These are phyloP conservation scores for Pteropus alecto DNA, from an alignment of 2,113 vertebrate genomes.

Conservation along the genomic window DNA sequence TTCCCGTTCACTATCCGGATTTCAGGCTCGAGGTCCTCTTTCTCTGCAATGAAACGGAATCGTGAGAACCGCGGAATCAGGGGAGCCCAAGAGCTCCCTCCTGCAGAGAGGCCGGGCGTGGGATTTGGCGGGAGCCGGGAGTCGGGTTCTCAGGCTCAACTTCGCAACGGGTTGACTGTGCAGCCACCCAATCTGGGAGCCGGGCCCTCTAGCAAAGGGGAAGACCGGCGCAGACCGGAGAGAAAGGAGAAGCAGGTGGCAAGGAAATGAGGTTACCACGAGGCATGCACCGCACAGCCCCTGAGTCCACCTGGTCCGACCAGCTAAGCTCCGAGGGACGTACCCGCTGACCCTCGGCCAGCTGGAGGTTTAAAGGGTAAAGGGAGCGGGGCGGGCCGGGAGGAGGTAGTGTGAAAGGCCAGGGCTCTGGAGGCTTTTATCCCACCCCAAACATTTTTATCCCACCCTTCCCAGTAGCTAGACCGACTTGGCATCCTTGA, in stretches of 20 bases:
- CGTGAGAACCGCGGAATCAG: neutral
- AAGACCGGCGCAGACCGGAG: neutral
- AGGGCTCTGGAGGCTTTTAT: neutral
- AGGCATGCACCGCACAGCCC: neutral
- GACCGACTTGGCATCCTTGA: neutral
- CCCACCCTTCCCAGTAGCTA: neutral
- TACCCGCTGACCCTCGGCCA: neutral
- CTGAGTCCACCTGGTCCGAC: neutral
- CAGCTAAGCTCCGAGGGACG: neutral
- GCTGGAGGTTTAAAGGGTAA: neutral
- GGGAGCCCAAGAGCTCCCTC: neutral
- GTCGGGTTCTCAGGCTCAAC: neutral
- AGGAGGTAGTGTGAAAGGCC: neutral
- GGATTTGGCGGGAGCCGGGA: neutral
- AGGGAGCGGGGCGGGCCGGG: neutral
- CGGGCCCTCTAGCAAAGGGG: neutral
- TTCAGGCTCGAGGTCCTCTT: constrained; percentile 97
- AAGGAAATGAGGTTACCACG: neutral
- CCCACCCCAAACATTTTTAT: neutral
- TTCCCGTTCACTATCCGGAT: constrained; percentile 98
- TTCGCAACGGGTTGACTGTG: neutral
- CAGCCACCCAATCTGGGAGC: neutral
- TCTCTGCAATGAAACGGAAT: constrained; percentile 86
- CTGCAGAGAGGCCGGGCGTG: neutral
- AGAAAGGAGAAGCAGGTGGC: neutral